These are phyloP conservation scores for Astatoreochromis straeleni DNA, from an alignment of 2,113 vertebrate species.

Conservation along the genomic window DNA sequence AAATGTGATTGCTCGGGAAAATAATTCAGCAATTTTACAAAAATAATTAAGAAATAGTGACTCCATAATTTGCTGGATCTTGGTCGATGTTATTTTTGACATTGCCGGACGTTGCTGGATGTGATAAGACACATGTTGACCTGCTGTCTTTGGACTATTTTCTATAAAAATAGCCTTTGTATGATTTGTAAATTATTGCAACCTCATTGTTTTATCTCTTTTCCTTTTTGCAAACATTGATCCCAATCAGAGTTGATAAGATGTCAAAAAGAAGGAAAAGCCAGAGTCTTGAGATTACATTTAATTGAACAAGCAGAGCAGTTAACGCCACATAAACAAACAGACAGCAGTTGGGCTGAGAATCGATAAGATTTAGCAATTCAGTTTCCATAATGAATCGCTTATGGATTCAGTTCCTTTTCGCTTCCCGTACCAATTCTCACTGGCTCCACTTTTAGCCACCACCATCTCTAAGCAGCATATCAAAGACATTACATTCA, in stretches of 20 bases:
- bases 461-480: not conserved
- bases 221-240: not conserved
- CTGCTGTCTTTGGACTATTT: not conserved
- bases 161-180: not conserved
- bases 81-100: not conserved
- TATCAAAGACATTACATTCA: not conserved
- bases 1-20: not conserved
- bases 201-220: not conserved
- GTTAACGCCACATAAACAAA: not conserved
- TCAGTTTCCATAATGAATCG: not conserved
- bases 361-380: not conserved
- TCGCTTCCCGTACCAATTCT: not conserved
- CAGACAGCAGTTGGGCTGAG: not conserved
- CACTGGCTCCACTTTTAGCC: not conserved
- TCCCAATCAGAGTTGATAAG: not conserved
- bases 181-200: not conserved
- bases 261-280: not conserved
- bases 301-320: not conserved
- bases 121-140: not conserved
- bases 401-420: not conserved
- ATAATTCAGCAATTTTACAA: not conserved
- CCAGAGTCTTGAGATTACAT: not conserved
- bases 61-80: not conserved
- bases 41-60: not conserved
- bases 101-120: rapidly evolving